These are phyloP conservation scores for Oeneis ivallda DNA, from an alignment of 2,888 invertebrate species.

Conservation along the genomic window DNA sequence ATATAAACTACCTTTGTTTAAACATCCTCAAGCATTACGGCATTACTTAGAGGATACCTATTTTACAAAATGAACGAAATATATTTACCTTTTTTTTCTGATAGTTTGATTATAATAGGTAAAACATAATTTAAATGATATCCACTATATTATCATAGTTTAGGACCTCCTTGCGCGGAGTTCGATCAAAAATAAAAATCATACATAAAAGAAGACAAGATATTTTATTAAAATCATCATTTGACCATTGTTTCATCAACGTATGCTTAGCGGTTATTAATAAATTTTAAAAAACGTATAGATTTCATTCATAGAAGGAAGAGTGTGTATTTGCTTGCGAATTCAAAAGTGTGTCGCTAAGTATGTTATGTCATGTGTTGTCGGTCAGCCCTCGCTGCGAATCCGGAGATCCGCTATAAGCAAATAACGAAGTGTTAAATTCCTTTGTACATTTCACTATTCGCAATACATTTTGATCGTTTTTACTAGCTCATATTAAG, in stretches of 20 bases:
- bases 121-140: no score
- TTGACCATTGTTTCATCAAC: no score
- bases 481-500: conserved; percentile 36
- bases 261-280: no score
- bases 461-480: conserved; percentile 32
- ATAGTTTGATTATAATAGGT: no score
- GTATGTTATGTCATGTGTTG: conserved; percentile 57
- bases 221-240: neutral
- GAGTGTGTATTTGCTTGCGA: conserved; percentile 53
- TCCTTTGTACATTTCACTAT: conserved; percentile 47
- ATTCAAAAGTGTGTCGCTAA: conserved; percentile 57
- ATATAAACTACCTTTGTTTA: neutral
- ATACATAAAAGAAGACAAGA: neutral
- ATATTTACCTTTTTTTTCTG: no score
- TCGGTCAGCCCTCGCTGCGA: conserved; percentile 41
- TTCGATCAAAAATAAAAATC: no score
- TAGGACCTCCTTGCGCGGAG: no score
- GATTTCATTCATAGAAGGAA: conserved; percentile 29
- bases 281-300: neutral
- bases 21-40: neutral
- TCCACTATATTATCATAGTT: no score
- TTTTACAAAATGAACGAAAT: neutral
- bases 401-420: conserved; percentile 56
- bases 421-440: conserved; percentile 51
- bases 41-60: neutral